Evolutionary conservation across 2,888 invertebrate species (phyloP), one percentile per base, ranked within the genome.

Genomic region (Serripes groenlandicus): DNA sequence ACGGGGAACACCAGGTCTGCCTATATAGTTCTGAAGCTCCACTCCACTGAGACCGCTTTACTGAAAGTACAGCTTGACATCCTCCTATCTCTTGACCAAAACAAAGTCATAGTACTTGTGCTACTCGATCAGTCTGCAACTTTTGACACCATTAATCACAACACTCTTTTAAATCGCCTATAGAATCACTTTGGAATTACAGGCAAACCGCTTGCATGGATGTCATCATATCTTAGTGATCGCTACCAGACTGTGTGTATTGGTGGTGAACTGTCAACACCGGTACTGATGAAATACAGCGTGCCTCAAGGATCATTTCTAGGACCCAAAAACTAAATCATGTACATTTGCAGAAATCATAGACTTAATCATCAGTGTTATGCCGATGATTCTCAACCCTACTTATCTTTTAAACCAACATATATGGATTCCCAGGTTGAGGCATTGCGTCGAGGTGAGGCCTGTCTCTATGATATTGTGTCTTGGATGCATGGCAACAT

Each of bases 111-210:
- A 1, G 58, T 26, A 11, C 3, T 58, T 4, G 66, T 78, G 11
- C 73, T 77, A 64, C 74, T 77, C 0, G 77, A 74, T 30, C 26
- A 77, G 18, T 81, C 81, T 15, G 80, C 80, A 0, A 58, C 75
- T 35, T 85, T 85, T 68, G 80, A 85, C 42, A 85, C 83, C 5
- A 78, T 81, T 42, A 78, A 86, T 62, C 81, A 83, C 56, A 62
- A 37, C 7, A 74, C 73, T 23, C 75, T 54, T 1, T 37, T 86
- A 3, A 35, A 54, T 32, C 58, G 58, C 26, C n/a, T 58, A 7
- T 23, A 58, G n/a, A 23, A 58, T 11, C 4, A 58, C 5, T 58
- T 58, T n/a, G 3, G n/a, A 3, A 26, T 58, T 4, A 21, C 26
- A 9, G 58, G 58, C 3, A 58, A 58, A 23, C 58, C 58, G 9